These are phyloP conservation scores for Carollia perspicillata DNA, from an alignment of 2,113 vertebrate species.

Conservation along the genomic window DNA sequence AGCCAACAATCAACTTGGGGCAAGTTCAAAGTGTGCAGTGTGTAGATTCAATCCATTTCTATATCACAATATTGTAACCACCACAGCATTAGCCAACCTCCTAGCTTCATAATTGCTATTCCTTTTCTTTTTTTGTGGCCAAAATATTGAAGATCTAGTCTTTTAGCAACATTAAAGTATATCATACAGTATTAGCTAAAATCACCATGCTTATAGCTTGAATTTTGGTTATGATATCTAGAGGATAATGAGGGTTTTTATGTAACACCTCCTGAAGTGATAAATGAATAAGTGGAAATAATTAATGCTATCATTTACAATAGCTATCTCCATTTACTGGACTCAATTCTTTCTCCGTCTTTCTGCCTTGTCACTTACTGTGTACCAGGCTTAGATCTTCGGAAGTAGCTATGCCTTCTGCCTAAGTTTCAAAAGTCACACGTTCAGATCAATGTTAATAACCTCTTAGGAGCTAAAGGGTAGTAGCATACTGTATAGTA, in stretches of 20 bases:
- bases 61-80: not conserved
- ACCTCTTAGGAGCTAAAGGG: not conserved
- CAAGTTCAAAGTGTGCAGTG: not conserved
- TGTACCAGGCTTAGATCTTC: not conserved
- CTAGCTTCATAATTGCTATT: not conserved
- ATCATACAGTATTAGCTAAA: not conserved
- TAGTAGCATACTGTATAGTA: not conserved
- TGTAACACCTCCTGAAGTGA: not conserved
- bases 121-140: not conserved
- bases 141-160: not conserved
- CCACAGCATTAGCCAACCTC: not conserved
- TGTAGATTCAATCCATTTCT: not conserved
- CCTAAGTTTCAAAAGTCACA: not conserved
- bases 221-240: not conserved
- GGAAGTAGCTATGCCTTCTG: not conserved
- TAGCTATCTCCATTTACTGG: not conserved
- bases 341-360: not conserved
- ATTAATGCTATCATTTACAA: not conserved
- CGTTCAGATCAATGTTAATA: not conserved
- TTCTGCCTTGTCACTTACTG: not conserved
- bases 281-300: not conserved
- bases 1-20: not conserved
- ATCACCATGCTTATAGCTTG: not conserved
- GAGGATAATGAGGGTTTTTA: not conserved
- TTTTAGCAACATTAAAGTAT: not conserved